Percentiles rank a stretch among this genome's conserved stretches.
These are phyloP conservation scores for Carcharodon carcharias DNA, from an alignment of 2,797 vertebrate genomes.

Conservation along the genomic window DNA sequence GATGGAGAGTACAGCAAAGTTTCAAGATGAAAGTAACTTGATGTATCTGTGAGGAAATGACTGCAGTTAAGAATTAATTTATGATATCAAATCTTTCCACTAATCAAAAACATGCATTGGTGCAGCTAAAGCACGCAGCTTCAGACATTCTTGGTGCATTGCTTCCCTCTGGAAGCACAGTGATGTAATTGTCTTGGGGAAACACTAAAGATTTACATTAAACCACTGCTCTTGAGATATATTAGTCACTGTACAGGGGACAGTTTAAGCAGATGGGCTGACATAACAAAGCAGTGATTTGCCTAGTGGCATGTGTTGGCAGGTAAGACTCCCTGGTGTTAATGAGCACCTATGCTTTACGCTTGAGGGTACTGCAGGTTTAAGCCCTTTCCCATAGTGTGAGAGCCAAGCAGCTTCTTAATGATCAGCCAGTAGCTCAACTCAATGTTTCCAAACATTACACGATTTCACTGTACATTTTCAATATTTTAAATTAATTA, in stretches of 20 bases:
- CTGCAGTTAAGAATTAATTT: conserved; percentile 2
- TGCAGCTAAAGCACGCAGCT: not conserved
- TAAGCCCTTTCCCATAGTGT: not conserved
- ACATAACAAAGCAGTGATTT: not conserved
- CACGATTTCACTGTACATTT: not conserved
- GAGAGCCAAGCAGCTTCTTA: not conserved
- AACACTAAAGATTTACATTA: not conserved
- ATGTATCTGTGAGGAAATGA: not conserved
- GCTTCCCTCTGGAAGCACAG: not conserved
- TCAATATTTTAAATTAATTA: not conserved
- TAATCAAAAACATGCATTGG: not conserved
- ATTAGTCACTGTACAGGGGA: not conserved
- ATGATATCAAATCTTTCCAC: not conserved
- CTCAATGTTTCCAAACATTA: not conserved
- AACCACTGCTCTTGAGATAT: not conserved
- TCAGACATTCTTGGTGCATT: not conserved
- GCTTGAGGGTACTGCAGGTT: not conserved
- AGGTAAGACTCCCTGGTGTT: not conserved
- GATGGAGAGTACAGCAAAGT: not conserved
- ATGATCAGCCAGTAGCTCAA: not conserved
- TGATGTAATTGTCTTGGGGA: not conserved
- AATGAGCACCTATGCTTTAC: not conserved
- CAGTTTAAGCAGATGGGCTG: not conserved
- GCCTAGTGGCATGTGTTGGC: not conserved
- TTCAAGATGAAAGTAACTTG: not conserved